Evolutionary conservation across 2,113 vertebrate species (phyloP).

Genomic region (Girardinichthys multiradiatus): DNA sequence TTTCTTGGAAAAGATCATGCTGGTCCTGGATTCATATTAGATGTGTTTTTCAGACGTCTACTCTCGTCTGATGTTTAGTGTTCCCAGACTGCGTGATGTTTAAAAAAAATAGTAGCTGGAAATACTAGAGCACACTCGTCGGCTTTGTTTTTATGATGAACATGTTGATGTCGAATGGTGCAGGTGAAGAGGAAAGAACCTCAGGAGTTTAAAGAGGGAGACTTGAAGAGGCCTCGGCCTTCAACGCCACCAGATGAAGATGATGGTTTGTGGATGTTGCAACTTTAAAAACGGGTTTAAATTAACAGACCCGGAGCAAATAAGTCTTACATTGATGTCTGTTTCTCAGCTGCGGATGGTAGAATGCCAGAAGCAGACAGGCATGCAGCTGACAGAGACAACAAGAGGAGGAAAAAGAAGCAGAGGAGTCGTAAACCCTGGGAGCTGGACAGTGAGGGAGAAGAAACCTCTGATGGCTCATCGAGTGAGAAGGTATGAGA

Average conservation of each 20-base stretch:
- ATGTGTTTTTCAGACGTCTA: background rate
- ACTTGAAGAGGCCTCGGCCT: conserved; percentile 87
- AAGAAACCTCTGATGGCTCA: conserved; percentile 90
- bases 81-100: background rate
- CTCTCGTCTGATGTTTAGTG: background rate
- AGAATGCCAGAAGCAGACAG: conserved; percentile 57
- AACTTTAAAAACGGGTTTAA: accelerated
- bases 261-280: conserved; percentile 75
- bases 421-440: conserved; percentile 85
- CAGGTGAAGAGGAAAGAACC: conserved; percentile 95
- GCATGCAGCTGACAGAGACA: conserved; percentile 67
- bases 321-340: background rate
- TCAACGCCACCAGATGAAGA: conserved; percentile 89
- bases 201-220: conserved; percentile 85
- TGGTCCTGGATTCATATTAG: background rate
- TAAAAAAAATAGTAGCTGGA: background rate
- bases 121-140: background rate
- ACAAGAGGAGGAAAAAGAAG: conserved; percentile 83
- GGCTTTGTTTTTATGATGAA: background rate
- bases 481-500: conserved; percentile 88
- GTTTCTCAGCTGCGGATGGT: conserved; percentile 58
- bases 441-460: conserved; percentile 90
- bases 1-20: background rate
- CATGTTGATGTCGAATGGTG: background rate
- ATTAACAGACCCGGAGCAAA: background rate